A percentile compares a stretch with the other conserved stretches of the same genome.
Conservation (phyloP, 2,888 invertebrate genomes). For the Eilema depressum region DNA sequence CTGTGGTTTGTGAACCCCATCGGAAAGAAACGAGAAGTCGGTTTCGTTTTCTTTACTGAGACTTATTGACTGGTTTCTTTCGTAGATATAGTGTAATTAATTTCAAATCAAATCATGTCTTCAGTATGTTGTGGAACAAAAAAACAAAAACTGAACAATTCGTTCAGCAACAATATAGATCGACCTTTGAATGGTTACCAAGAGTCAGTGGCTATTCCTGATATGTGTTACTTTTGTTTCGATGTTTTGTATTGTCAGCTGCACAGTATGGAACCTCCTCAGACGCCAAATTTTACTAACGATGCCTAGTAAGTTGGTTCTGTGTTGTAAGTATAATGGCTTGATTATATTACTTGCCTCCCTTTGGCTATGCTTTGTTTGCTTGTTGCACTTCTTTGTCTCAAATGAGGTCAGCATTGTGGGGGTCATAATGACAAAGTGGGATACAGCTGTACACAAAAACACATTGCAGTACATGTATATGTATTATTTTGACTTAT, state of each 20-base stretch:
- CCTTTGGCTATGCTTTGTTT: constrained; percentile 56
- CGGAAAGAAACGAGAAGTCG: constrained; percentile 54
- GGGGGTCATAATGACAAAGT: neutral
- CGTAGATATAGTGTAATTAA: constrained; percentile 51
- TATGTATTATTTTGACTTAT: neutral
- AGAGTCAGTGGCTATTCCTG: constrained; percentile 92
- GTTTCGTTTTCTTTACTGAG: constrained; percentile 63
- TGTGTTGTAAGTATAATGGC: constrained; percentile 37
- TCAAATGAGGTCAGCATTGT: constrained; percentile 59
- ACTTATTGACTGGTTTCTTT: constrained; percentile 65
- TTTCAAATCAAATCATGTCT: constrained; percentile 88
- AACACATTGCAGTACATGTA: neutral
- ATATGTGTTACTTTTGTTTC: constrained; percentile 99
- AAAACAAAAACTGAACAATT: constrained; percentile 95
- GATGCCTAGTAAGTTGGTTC: constrained; percentile 95
- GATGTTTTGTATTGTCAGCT: constrained; percentile 98
- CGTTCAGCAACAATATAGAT: constrained; percentile 86
- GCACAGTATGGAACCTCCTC: constrained; percentile 96
- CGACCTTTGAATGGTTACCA: constrained; percentile 86
- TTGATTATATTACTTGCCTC: constrained; percentile 24
- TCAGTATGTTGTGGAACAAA: constrained; percentile 97
- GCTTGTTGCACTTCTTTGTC: constrained; percentile 61
- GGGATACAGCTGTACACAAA: neutral
- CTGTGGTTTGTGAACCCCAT: constrained; percentile 54
- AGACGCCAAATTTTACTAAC: constrained; percentile 96